These are phyloP conservation scores for Hucho hucho DNA, from an alignment of 2,113 vertebrate genomes.

Conservation along the genomic window DNA sequence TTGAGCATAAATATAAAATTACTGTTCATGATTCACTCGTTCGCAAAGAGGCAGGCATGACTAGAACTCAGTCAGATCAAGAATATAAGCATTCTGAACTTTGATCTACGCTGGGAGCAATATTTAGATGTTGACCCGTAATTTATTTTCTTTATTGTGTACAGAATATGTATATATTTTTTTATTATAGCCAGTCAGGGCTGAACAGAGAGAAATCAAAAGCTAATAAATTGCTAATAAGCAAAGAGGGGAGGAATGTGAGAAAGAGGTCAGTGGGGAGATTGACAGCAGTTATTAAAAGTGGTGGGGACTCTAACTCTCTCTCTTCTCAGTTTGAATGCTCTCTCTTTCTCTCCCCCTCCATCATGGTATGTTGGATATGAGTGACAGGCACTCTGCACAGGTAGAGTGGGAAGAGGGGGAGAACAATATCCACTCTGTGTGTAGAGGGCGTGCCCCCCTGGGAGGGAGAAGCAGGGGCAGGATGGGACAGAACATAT, in stretches of 20 bases:
- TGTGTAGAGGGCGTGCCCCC: background rate
- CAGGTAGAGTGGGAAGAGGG: background rate
- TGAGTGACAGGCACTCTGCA: background rate
- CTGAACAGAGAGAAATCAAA: background rate
- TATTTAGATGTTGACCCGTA: slow-evolving; percentile 22
- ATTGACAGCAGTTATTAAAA: background rate
- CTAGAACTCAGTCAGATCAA: no score
- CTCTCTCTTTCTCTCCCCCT: slow-evolving; percentile 1
- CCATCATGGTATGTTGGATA: background rate
- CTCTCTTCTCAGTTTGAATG: slow-evolving; percentile 22
- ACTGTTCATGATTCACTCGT: no score
- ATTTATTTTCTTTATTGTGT: no score
- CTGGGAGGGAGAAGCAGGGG: background rate
- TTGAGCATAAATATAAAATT: no score
- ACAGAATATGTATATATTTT: slow-evolving; percentile 3
- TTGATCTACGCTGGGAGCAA: no score
- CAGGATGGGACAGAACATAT: background rate
- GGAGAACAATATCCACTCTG: slow-evolving; percentile 1
- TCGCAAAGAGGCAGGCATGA: no score
- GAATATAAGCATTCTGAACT: no score
- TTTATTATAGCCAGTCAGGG: background rate
- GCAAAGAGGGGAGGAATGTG: background rate
- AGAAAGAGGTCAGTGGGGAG: background rate
- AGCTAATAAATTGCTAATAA: background rate
- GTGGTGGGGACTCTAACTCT: slow-evolving; percentile 8